A percentile compares a stretch with the other conserved stretches of the same genome.
Conservation (phyloP, 2,888 invertebrate species). For the Dasypolia templi region DNA sequence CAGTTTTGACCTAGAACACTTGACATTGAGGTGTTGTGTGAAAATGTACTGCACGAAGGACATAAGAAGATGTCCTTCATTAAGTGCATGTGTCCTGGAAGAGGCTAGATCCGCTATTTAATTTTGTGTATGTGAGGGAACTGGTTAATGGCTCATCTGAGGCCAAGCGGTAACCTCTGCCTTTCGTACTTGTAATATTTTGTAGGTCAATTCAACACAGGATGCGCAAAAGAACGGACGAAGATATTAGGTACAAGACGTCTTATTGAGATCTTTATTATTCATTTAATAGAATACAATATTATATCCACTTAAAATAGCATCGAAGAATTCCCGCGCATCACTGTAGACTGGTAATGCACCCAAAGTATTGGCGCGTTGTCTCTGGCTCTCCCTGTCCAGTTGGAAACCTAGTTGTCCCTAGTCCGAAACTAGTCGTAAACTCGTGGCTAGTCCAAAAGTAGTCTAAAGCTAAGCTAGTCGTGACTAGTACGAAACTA, state of each 20-base stretch:
- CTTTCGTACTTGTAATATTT: neutral
- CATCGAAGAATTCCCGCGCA: neutral
- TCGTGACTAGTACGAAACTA: neutral
- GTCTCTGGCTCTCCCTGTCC: neutral
- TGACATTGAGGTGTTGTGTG: conserved; percentile 40
- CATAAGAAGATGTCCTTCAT: conserved; percentile 13
- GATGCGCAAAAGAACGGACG: neutral
- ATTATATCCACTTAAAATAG: neutral
- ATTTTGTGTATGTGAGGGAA: neutral
- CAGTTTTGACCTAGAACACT: conserved; percentile 44
- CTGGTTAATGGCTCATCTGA: too few species aligned
- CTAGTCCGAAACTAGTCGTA: neutral
- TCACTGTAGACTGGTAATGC: neutral
- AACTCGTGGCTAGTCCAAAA: neutral
- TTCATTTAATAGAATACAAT: neutral
- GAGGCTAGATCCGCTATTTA: neutral
- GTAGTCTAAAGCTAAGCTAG: neutral
- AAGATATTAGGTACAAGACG: neutral
- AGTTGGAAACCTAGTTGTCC: neutral
- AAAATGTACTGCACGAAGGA: conserved; percentile 28
- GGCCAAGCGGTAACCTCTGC: neutral
- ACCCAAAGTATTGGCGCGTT: neutral
- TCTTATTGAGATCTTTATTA: neutral
- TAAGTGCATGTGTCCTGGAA: neutral
- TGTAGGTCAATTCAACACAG: neutral